Percentiles rank a stretch among this genome's conserved stretches.
Conservation (phyloP, 2,797 vertebrate species). For the Furcifer pardalis region DNA sequence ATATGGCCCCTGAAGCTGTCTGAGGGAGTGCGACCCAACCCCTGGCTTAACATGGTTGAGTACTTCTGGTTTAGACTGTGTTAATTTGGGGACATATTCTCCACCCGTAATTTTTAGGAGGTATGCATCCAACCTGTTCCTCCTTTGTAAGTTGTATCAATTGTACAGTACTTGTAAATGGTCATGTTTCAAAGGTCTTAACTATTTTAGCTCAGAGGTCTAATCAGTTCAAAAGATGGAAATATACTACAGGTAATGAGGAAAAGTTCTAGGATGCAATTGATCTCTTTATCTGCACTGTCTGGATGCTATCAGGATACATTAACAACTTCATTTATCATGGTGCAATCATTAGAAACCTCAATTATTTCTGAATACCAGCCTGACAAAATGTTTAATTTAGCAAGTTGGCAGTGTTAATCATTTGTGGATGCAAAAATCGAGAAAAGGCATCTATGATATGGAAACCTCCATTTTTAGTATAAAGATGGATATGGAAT, state of each 20-base stretch:
- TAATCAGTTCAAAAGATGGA: constrained; percentile 5
- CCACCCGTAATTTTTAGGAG: background rate
- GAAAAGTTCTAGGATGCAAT: constrained; percentile 23
- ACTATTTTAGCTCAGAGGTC: background rate
- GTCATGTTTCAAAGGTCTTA: background rate
- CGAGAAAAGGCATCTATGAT: constrained; percentile 12
- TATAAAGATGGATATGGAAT: constrained; percentile 31
- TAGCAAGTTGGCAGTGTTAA: constrained; percentile 54
- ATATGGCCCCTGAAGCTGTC: too few relatives aligned
- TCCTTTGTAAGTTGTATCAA: background rate
- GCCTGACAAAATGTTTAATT: constrained; percentile 67
- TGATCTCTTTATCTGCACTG: background rate
- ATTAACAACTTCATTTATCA: constrained; percentile 70
- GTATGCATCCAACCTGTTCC: accelerated
- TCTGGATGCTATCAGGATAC: constrained; percentile 53
- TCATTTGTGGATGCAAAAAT: constrained; percentile 55
- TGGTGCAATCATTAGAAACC: constrained; percentile 62
- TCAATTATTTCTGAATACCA: constrained; percentile 68
- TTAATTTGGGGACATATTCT: accelerated
- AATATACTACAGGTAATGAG: background rate
- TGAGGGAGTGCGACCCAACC: too few relatives aligned
- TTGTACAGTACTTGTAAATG: background rate
- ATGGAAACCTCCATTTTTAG: constrained; percentile 33
- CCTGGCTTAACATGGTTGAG: too few relatives aligned
- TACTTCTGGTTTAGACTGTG: too few relatives aligned